Conservation (phyloP, 2,113 vertebrate species). For the Tetrax tetrax region DNA sequence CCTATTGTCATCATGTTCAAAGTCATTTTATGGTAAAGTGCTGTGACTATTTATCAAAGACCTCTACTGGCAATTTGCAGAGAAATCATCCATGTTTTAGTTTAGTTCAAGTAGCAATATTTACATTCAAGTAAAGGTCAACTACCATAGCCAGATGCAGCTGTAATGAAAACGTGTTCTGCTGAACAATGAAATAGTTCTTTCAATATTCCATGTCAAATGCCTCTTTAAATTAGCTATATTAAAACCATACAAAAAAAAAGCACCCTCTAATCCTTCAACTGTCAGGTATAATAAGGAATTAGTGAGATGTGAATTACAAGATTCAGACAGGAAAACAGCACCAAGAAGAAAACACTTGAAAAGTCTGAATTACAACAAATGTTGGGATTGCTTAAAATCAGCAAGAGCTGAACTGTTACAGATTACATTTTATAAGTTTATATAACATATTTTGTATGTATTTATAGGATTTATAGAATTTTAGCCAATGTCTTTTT, state of each 20-base stretch:
- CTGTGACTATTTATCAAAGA: not conserved
- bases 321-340: not conserved
- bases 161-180: not conserved
- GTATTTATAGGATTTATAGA: not conserved
- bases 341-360: not conserved
- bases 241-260: not conserved
- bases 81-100: constrained; percentile 7
- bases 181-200: not conserved
- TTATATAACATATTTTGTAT: not conserved
- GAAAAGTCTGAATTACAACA: not conserved
- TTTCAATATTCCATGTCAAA: not conserved
- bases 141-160: not conserved
- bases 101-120: constrained; percentile 45
- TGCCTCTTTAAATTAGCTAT: not conserved
- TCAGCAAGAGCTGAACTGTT: not conserved
- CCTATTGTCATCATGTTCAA: not conserved
- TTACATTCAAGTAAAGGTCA: constrained; percentile 56
- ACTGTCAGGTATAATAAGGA: not conserved
- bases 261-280: not conserved
- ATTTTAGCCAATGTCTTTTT: not conserved
- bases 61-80: not conserved
- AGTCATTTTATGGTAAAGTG: not conserved
- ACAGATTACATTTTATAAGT: not conserved
- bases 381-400: not conserved
- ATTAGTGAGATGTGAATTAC: not conserved